Conservation (phyloP, 1,140 invertebrate genomes). For the Colletes gigas region DNA sequence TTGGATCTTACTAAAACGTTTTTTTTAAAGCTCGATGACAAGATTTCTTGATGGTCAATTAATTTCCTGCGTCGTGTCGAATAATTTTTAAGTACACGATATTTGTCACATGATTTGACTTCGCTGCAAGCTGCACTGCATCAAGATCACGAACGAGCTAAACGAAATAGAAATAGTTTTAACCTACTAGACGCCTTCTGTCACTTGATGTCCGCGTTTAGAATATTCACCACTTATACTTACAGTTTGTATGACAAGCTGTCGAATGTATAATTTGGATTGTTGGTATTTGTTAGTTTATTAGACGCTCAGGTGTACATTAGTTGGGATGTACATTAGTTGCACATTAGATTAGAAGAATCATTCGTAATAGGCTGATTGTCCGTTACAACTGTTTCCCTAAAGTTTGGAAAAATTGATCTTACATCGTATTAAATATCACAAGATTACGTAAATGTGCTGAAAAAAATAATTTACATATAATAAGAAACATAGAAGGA, state of each 20-base stretch:
- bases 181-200: constrained; percentile 42
- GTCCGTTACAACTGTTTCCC: neutral
- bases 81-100: neutral
- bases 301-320: constrained; percentile 2
- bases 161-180: constrained; percentile 67
- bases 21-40: no score
- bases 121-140: neutral
- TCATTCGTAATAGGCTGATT: constrained; percentile 31
- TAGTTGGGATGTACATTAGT: constrained; percentile 11
- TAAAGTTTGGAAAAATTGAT: neutral
- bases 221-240: constrained; percentile 2
- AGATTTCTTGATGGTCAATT: neutral
- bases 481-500: no score
- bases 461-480: neutral
- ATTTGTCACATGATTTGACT: neutral
- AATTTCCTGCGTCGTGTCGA: neutral
- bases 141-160: constrained; percentile 17
- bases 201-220: constrained; percentile 37
- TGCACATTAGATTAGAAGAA: constrained; percentile 38
- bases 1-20: neutral
- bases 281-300: constrained; percentile 12
- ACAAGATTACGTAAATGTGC: no score
- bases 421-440: no score
- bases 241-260: constrained; percentile 1
- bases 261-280: constrained; percentile 8